phyloP scores from a whole-genome alignment of 35 echinoderm and acorn worm genomes.

The Chiridota heheva region DNA sequence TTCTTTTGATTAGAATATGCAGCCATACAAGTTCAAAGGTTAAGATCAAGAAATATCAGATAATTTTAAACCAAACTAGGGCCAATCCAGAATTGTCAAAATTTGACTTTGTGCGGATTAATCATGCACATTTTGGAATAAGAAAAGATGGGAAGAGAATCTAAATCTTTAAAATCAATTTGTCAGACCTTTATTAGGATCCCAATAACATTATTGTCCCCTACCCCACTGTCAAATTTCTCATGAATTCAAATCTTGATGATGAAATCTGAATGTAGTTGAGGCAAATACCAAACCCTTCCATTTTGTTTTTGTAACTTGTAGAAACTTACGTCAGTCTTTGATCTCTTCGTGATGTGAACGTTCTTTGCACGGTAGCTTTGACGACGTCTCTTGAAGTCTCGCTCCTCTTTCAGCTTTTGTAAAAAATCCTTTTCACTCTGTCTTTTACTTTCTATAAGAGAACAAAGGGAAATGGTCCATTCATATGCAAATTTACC shows the following conservation, averaged over 20 bases:
- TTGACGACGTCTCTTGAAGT: conserved; percentile 76
- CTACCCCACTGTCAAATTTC: neutral
- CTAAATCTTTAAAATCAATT: too few species aligned
- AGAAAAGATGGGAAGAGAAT: neutral
- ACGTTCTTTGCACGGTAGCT: conserved; percentile 93
- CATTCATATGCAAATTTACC: neutral
- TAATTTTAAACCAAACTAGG: too few species aligned
- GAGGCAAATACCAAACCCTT: too few species aligned
- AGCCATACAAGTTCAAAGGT: too few species aligned
- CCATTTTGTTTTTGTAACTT: neutral
- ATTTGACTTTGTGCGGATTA: neutral
- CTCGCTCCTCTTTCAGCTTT: conserved; percentile 67
- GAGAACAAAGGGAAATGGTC: neutral
- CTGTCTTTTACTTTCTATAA: neutral
- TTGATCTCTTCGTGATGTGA: conserved; percentile 78
- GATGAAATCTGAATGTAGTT: neutral
- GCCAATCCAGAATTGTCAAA: too few species aligned
- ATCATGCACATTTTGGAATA: too few species aligned
- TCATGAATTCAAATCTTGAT: neutral
- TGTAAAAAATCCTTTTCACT: conserved; percentile 38
- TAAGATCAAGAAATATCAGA: too few species aligned
- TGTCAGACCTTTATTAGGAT: too few species aligned
- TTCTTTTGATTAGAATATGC: too few species aligned
- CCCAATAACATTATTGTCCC: neutral
- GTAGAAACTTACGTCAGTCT: conserved; percentile 62